Evolutionary conservation across 2,888 invertebrate genomes (phyloP), one percentile per base, ranked within the genome.

Genomic region (Andrena chrysosceles): DNA sequence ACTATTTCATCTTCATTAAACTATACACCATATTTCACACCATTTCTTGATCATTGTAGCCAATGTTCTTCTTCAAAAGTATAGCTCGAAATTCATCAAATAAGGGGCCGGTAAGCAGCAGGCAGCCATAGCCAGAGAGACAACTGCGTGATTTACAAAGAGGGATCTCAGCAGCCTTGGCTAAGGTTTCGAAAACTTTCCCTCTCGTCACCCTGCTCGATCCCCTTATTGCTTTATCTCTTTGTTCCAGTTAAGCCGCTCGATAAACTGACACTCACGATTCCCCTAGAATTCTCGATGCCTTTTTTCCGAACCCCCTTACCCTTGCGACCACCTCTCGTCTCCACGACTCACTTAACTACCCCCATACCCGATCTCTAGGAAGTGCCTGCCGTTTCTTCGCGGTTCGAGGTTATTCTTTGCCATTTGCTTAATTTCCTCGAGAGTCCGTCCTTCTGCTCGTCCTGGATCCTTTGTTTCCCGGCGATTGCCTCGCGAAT

Each of bases 181-280:
- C 60, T 64, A 42, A 70, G 69, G 71, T 72, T 76, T 64, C 35
- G 59, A 70, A 77, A 81, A 85, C 84, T 85, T 85, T 84, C 77
- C 26, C 85, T 77, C 81, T 81, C 74, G 81, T 72, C 81, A 68
- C 33, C 60, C 59, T 49, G 56, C 33, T 56, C 63, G 26, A 26
- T 63, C 31, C 62, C 54, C 56, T 75, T 72, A 73, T 82, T 77
- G 74, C 77, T 82, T 85, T 67, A 77, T 77, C 79, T 78, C 76
- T 76, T 79, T 85, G 78, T 81, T 85, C 85, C 76, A 76, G 84
- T 85, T 84, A 85, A 85, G 74, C 69, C 73, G 81, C 77, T 79
- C 84, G 85, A 85, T 85, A 77, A 81, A 81, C 75, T 71, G 73
- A 62, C 81, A 66, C 72, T 82, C 79, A 63, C 77, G 76, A 64